Evolutionary conservation across 2,113 vertebrate species (phyloP).

Genomic region (Rhadina sibilatrix): DNA sequence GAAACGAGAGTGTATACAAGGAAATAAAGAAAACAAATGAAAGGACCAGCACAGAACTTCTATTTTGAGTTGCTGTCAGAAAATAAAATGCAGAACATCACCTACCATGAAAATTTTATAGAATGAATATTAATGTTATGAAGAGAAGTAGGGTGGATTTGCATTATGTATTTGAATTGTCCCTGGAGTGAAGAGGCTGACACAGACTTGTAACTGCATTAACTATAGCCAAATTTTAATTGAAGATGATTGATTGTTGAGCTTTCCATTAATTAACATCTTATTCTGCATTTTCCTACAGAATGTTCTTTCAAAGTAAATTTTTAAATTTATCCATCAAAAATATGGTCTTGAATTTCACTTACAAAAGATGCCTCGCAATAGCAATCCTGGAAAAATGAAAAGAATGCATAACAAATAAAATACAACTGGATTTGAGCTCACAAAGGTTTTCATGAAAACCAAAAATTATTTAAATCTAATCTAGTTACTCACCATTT

Average conservation of each 20-base stretch:
- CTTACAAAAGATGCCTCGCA: neutral
- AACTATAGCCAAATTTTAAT: slow-evolving; percentile 38
- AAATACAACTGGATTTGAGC: neutral
- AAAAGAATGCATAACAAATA: neutral
- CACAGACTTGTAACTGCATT: slow-evolving; percentile 39
- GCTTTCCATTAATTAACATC: slow-evolving; percentile 29
- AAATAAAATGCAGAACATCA: slow-evolving; percentile 43
- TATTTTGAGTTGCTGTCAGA: neutral
- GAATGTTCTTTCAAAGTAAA: neutral
- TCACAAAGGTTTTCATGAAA: neutral
- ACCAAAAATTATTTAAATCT: neutral
- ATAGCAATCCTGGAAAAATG: neutral
- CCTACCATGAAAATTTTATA: slow-evolving; percentile 50
- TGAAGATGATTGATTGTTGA: slow-evolving; percentile 52
- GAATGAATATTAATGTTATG: slow-evolving; percentile 55
- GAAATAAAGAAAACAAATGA: neutral
- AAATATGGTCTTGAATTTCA: neutral
- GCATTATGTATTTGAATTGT: slow-evolving; percentile 61
- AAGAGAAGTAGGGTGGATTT: slow-evolving; percentile 49
- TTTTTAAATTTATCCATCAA: neutral
- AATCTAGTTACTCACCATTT: neutral
- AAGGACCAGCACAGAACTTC: neutral
- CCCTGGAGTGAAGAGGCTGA: slow-evolving; percentile 32
- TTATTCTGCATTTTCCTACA: slow-evolving; percentile 21
- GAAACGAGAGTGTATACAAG: neutral